Base-by-base conservation (phyloP, 1,140 invertebrate genomes). In the Drosophila kurseongensis region DNA sequence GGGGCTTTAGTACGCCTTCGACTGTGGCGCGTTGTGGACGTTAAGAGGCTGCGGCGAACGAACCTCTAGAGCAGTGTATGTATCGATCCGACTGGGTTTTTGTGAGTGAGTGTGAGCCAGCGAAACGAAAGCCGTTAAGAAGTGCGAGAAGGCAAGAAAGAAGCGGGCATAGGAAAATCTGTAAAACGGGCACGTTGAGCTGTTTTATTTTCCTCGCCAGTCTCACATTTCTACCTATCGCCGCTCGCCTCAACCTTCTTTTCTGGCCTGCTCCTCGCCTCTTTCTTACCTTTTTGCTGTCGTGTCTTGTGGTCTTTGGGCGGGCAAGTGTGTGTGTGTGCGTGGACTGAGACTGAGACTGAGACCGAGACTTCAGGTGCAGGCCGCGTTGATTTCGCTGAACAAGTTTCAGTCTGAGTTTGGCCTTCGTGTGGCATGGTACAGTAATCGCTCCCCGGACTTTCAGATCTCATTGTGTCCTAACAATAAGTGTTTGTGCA, bases 361-460 rank as follows among this genome's bases (percentile, higher is more conserved):
- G 71, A 73, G 68, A 88, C 66, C 55, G 66, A 69, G 68, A 83
- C 77, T 89, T 88, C 84, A 88, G 84, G 84, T 88, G 84, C 84
- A 88, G 84, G 80, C 77, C 75, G 80, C 73, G 66, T 77, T 90
- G 86, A 88, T 75, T 75, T 89, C 83, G 81, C 82, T 75, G 81
- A 91, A 88, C 90, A 75, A 91, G 86, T 91, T 91, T 91, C 80
- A 92, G 91, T 92, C 85, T 80, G 78, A 92, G 86, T 92, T 90
- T 92, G 91, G 91, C 91, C 91, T 92, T 90, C 91, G 89, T 89
- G 65, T 91, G 85, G 91, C 75, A 90, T 91, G 91, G 91, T 92
- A 92, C 90, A 91, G 83, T 91, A 89, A 86, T 78, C 84, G 86
- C 55, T 76, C 75, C 67, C 38, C 40, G 58, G 84, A 60, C 55